Evolutionary conservation across 2,888 invertebrate species (phyloP).

Genomic region (Anoplius nigerrimus): DNA sequence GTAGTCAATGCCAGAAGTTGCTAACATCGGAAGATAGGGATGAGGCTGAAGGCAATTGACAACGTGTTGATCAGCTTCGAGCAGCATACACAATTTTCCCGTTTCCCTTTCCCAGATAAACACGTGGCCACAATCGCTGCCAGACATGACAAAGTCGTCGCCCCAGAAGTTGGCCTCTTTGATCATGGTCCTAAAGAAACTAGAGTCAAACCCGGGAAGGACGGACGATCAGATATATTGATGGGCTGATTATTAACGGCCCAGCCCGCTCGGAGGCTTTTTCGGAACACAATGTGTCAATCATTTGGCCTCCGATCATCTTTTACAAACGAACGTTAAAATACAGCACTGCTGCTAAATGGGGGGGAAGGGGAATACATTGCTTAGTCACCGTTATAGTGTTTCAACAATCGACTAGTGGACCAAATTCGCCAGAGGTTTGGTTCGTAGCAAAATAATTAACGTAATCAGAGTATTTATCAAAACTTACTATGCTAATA

Average conservation of each 20-base stretch:
- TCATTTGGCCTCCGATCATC: constrained; percentile 52
- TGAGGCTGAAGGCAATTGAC: constrained; percentile 92
- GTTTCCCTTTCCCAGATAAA: constrained; percentile 88
- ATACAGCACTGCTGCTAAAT: constrained; percentile 17
- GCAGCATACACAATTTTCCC: constrained; percentile 83
- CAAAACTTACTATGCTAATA: constrained; percentile 12
- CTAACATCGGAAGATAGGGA: constrained; percentile 84
- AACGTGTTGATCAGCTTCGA: constrained; percentile 88
- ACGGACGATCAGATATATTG: constrained; percentile 64
- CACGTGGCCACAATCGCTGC: constrained; percentile 93
- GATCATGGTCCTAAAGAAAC: constrained; percentile 84
- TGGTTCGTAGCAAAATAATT: constrained; percentile 18
- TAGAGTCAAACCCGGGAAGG: constrained; percentile 73
- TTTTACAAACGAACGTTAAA: constrained; percentile 28
- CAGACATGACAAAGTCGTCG: constrained; percentile 86
- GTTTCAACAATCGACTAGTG: not conserved
- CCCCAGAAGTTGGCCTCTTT: constrained; percentile 93
- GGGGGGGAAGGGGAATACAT: constrained; percentile 12
- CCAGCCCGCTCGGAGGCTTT: constrained; percentile 73
- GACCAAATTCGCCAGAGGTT: constrained; percentile 43
- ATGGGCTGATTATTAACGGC: constrained; percentile 68
- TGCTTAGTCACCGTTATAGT: constrained; percentile 31
- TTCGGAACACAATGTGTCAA: constrained; percentile 60
- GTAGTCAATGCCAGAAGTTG: constrained; percentile 92
- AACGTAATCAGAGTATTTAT: constrained; percentile 10